Evolutionary conservation across 1,140 invertebrate genomes (phyloP).

Genomic region (Mya arenaria): DNA sequence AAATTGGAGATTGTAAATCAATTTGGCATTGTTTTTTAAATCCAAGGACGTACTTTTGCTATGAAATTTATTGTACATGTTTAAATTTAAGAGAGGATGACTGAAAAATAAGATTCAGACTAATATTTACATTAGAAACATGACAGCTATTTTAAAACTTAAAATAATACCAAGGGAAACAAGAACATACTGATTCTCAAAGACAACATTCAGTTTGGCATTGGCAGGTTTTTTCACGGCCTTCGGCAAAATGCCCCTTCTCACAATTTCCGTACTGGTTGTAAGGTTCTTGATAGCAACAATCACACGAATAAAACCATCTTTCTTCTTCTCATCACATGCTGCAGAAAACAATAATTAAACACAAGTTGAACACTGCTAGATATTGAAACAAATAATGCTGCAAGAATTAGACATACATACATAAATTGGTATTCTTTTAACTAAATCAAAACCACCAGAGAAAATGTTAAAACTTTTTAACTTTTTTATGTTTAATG

Average conservation of each 20-base stretch:
- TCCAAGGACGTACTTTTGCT: too few species aligned
- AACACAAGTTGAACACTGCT: too few species aligned
- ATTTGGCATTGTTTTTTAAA: too few species aligned
- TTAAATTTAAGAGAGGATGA: background rate
- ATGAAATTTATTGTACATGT: background rate
- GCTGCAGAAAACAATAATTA: constrained; percentile 34
- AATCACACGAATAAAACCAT: constrained; percentile 58
- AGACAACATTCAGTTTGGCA: constrained; percentile 16
- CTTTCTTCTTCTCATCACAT: constrained; percentile 60
- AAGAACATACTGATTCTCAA: constrained; percentile 47
- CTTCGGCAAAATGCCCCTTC: constrained; percentile 28
- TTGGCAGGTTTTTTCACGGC: constrained; percentile 44
- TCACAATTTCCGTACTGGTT: constrained; percentile 38
- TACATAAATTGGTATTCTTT: background rate
- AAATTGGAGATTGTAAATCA: too few species aligned
- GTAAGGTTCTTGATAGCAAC: constrained; percentile 50
- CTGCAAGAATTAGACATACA: background rate
- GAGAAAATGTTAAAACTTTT: background rate
- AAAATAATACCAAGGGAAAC: too few species aligned
- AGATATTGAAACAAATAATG: background rate
- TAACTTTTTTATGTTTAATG: background rate
- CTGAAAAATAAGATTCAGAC: background rate
- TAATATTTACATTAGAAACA: too few species aligned
- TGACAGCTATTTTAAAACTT: too few species aligned
- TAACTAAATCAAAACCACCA: background rate